Base-by-base conservation (phyloP, 2,888 invertebrate species). In the Lasioglossum leucozonium region DNA sequence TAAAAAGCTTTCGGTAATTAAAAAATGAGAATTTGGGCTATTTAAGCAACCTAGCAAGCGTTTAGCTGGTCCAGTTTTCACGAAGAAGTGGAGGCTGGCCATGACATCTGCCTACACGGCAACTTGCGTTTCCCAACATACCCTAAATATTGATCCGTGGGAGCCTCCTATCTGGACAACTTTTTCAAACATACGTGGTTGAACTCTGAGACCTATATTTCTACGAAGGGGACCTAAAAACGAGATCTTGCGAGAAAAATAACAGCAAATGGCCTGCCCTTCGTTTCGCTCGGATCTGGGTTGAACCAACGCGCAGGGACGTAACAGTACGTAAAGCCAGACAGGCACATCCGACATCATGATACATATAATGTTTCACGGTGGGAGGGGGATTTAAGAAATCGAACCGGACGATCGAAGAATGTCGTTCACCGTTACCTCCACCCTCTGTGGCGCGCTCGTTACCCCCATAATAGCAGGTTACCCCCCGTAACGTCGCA, bases 361-460 rank as follows among this genome's bases (percentile, higher is more conserved):
- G 40, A 18, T 18, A 30, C 13, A 37, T 8, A 37, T 18, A 30
- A 26, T 6, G 8, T 58, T n/a, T 37, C 51, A n/a, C 67, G 42
- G 16, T 26, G 0, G 26, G 16, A 72, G 30, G 34, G 22, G 37
- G 16, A 22, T 18, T 37, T n/a, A 0, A n/a, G 26, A 65, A 51
- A 40, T 13, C 6, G 51, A 30, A 22, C 26, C 10, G 58, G 30
- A 16, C 13, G 18, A 58, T 37, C 44, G 42, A 67, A 37, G 26
- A 37, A 40, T 47, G 72, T 79, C 69, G 11, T 42, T 22, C 10
- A 34, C n/a, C 47, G 30, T 80, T 34, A 47, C 79, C 87, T 81
- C 65, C 73, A 84, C 77, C 85, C 87, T 85, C 84, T 65, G 81
- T 80, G 84, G 72, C 74, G 26, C 73, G 67, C 80, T 72, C 76